Evolutionary conservation across 2,888 invertebrate genomes (phyloP).

Genomic region (Marronus borbonicus): DNA sequence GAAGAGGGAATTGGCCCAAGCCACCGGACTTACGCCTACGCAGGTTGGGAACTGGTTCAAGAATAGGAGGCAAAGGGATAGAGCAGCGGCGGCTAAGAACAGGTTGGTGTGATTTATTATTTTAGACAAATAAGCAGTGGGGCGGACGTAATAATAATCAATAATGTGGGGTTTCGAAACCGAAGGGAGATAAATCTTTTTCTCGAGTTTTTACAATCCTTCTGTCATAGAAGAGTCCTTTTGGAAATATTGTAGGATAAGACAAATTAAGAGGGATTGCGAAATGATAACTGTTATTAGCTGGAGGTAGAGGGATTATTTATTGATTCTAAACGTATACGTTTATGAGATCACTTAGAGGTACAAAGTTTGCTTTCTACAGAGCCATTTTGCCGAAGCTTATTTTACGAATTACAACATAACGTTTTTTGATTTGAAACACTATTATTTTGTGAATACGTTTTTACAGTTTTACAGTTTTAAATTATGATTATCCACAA

Average conservation of each 20-base stretch:
- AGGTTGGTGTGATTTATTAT: constrained; percentile 76
- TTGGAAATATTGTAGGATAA: not conserved
- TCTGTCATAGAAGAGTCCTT: not conserved
- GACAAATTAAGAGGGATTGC: constrained; percentile 45
- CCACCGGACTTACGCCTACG: constrained; percentile 92
- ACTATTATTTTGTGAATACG: too few species aligned
- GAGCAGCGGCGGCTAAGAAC: constrained; percentile 96
- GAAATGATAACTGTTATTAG: constrained; percentile 54
- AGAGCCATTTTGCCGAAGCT: too few species aligned
- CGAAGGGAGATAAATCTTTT: constrained; percentile 54
- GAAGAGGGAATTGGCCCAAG: constrained; percentile 91
- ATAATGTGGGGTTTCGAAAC: constrained; percentile 53
- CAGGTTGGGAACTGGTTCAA: constrained; percentile 97
- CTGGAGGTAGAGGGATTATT: constrained; percentile 10
- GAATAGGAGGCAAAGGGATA: constrained; percentile 88
- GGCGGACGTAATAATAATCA: constrained; percentile 57
- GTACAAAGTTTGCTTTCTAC: too few species aligned
- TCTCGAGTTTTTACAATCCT: constrained; percentile 52
- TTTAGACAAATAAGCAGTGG: constrained; percentile 58
- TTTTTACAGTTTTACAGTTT: too few species aligned
- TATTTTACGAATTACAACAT: too few species aligned
- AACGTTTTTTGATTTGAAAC: too few species aligned
- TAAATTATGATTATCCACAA: too few species aligned
- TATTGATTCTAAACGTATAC: constrained; percentile 28
- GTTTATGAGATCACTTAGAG: not conserved